Evolutionary conservation across 2,888 invertebrate genomes (phyloP).

Genomic region (Nomada ruficornis): DNA sequence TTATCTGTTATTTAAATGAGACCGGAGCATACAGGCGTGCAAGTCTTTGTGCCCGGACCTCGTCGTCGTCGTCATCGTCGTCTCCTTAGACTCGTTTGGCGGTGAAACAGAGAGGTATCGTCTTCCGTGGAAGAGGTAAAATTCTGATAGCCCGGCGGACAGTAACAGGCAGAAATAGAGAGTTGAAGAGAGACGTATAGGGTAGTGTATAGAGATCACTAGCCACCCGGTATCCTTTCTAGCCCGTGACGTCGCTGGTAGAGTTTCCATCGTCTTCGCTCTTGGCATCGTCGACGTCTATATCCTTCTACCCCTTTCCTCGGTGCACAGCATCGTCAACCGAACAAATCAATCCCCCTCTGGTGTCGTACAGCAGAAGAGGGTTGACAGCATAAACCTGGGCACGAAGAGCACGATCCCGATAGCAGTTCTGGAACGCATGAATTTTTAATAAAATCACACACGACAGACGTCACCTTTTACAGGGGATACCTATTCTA

Average conservation of each 20-base stretch:
- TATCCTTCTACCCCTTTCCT: conserved; percentile 45
- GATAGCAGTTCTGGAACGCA: conserved; percentile 71
- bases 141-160: conserved; percentile 65
- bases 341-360: conserved; percentile 51
- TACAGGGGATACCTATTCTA: conserved; percentile 9
- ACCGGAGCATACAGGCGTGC: conserved; percentile 66
- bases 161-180: conserved; percentile 5
- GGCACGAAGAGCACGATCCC: conserved; percentile 62
- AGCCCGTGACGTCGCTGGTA: neutral
- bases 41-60: conserved; percentile 71
- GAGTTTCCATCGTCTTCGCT: conserved; percentile 24
- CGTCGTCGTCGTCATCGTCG: conserved; percentile 10
- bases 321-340: conserved; percentile 43
- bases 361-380: conserved; percentile 63
- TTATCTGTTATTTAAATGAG: conserved; percentile 82
- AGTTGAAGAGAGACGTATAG: neutral
- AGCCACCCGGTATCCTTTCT: conserved; percentile 29
- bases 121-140: conserved; percentile 48
- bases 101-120: conserved; percentile 20
- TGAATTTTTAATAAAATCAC: conserved; percentile 77
- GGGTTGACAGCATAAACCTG: conserved; percentile 75
- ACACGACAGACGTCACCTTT: conserved; percentile 60
- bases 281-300: conserved; percentile 26
- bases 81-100: conserved; percentile 62
- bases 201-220: conserved; percentile 9